Conservation (phyloP, 2,888 invertebrate species). For the Aethes cnicana region DNA sequence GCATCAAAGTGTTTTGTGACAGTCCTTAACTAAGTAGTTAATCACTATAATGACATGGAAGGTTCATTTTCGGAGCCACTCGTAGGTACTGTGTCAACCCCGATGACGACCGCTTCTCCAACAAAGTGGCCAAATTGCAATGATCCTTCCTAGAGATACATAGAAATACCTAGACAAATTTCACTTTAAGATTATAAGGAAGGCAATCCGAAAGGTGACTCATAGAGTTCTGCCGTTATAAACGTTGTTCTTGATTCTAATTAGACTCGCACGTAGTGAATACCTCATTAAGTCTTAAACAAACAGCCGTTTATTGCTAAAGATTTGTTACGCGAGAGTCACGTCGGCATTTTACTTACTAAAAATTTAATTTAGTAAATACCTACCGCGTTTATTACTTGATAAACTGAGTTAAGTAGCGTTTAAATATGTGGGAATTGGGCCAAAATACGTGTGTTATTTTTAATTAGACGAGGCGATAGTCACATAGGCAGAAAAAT, state of each 20-base stretch:
- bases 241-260: conserved; percentile 8
- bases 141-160: too few species aligned
- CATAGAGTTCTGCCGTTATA: conserved; percentile 7
- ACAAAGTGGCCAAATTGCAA: too few species aligned
- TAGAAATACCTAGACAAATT: too few species aligned
- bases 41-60: too few species aligned
- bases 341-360: conserved; percentile 49
- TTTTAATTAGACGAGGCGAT: conserved; percentile 19
- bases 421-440: conserved; percentile 47
- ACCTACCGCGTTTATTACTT: conserved; percentile 44
- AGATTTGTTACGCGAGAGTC: conserved; percentile 45
- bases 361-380: conserved; percentile 44
- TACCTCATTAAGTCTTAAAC: conserved; percentile 36
- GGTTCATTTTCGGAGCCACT: too few species aligned
- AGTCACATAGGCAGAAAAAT: conserved; percentile 10
- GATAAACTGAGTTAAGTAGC: conserved; percentile 44
- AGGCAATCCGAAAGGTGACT: too few species aligned
- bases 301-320: conserved; percentile 46
- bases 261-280: conserved; percentile 9
- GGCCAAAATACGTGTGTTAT: conserved; percentile 33
- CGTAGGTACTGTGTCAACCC: too few species aligned
- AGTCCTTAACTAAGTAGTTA: too few species aligned
- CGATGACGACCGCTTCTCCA: too few species aligned
- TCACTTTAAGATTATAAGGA: too few species aligned
- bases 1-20: too few species aligned